Base-by-base conservation (phyloP, 1,140 invertebrate species). In the Procambarus clarkii region DNA sequence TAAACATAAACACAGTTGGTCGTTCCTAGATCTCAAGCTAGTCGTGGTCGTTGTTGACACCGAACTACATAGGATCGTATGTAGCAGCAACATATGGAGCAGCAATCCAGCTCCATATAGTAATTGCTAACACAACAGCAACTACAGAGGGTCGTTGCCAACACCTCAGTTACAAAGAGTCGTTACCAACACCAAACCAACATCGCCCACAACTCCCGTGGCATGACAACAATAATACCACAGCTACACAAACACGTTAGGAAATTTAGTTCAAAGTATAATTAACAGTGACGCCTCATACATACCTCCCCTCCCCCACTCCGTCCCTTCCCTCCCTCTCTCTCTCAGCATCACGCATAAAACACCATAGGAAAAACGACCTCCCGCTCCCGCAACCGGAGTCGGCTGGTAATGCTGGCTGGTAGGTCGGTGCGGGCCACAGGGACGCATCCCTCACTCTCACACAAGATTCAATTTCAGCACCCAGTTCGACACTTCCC, bases 381-480 rank as follows among this genome's bases (percentile, higher is more conserved):
- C 48, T 7, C 77, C 77, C 18, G 15, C 44, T 13, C 3, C 45
- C 13, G 77, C 15, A 46, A 50, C 77, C 21, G 45, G 69, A 74
- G 4, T 11, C 69, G n/a, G n/a, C 4, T 2, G 69, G 69, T 74
- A 74, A 74, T 74, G 69, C 4, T 74, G n/a, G 69, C 15, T 69
- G 60, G 60, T 69, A 15, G 60, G 60, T n/a, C 9, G n/a, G 5
- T 24, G 2, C 60, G 44, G 15, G 44, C 64, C 5, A 89, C 34
- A 89, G 69, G 24, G 87, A 69, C 87, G 79, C 79, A 89, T 15
- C 79, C 87, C 87, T 34, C 79, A 54, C 76, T 50, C 7, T n/a
- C 13, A n/a, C 78, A 71, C 79, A 89, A 89, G 87, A 89, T 89
- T 89, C 87, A 89, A 89, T 89, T 89, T 89, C 87, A 89, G 44